phyloP scores from a whole-genome alignment of 1,140 invertebrate genomes.

The Chlorops oryzae region DNA sequence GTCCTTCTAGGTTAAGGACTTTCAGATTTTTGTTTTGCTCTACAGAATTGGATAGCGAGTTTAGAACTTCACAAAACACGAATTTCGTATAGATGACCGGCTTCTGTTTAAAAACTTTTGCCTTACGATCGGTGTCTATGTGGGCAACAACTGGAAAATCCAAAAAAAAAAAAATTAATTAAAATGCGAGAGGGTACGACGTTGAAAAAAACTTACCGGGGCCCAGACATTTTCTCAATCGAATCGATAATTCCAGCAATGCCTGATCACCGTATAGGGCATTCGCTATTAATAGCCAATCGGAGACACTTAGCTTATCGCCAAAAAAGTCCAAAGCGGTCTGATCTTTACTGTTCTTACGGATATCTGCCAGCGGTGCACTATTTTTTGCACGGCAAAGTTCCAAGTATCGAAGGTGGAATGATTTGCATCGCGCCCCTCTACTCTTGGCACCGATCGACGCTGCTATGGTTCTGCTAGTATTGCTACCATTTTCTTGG shows the following conservation, averaged over 20 bases:
- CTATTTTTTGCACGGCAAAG: constrained; percentile 41
- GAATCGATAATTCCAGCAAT: constrained; percentile 52
- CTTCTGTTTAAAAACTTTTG: constrained; percentile 45
- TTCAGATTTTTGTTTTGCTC: constrained; percentile 51
- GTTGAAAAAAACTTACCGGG: constrained; percentile 22
- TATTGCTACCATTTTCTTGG: too few relatives aligned
- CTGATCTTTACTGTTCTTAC: constrained; percentile 45
- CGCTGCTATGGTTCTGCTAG: too few relatives aligned
- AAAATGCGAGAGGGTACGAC: background rate
- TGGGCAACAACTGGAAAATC: constrained; percentile 50
- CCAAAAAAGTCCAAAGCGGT: constrained; percentile 53
- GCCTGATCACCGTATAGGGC: constrained; percentile 55
- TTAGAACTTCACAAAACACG: constrained; percentile 49
- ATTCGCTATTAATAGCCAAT: constrained; percentile 58
- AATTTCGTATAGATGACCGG: constrained; percentile 52
- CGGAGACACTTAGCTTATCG: constrained; percentile 57
- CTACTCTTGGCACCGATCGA: too few relatives aligned
- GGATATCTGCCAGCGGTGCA: constrained; percentile 31
- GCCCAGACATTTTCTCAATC: constrained; percentile 40
- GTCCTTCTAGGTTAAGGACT: constrained; percentile 55
- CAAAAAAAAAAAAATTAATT: too few relatives aligned
- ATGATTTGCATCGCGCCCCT: constrained; percentile 38
- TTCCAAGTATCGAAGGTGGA: constrained; percentile 42
- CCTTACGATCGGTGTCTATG: constrained; percentile 54
- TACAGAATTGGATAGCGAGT: constrained; percentile 53